Conservation (phyloP, 2,888 invertebrate genomes). For the Venusia cambrica region DNA sequence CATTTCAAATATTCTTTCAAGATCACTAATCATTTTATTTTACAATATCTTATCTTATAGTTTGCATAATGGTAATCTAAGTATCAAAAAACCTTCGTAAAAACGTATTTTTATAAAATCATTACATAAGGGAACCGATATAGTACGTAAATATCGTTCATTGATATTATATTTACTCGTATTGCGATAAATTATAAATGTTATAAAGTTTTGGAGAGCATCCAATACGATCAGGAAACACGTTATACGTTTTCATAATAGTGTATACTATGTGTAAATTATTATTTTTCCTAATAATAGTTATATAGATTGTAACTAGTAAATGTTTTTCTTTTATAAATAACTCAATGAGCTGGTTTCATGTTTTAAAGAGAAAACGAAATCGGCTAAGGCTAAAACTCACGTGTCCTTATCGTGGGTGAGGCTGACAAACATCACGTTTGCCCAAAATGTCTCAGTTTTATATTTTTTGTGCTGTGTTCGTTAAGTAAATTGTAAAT, state of each 20-base stretch:
- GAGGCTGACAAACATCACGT: slow-evolving; percentile 2
- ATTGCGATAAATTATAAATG: slow-evolving; percentile 67
- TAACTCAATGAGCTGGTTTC: slow-evolving; percentile 69
- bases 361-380: slow-evolving; percentile 40
- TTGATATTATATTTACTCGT: slow-evolving; percentile 69
- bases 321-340: slow-evolving; percentile 64
- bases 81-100: slow-evolving; percentile 51
- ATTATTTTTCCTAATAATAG: slow-evolving; percentile 56
- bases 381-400: slow-evolving; percentile 10
- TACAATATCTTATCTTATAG: slow-evolving; percentile 21
- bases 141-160: slow-evolving; percentile 77
- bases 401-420: not conserved
- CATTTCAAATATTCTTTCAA: too few relatives aligned
- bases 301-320: slow-evolving; percentile 71
- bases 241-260: slow-evolving; percentile 74
- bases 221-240: slow-evolving; percentile 66
- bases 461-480: slow-evolving; percentile 74
- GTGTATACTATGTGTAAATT: slow-evolving; percentile 77
- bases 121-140: slow-evolving; percentile 76
- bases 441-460: slow-evolving; percentile 27
- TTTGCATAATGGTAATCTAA: slow-evolving; percentile 26
- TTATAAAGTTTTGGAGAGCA: slow-evolving; percentile 52
- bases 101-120: slow-evolving; percentile 78
- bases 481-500: slow-evolving; percentile 78
- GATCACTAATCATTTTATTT: too few relatives aligned